A percentile compares a stretch with the other conserved stretches of the same genome.
These are phyloP conservation scores for Agrochola lota DNA, from an alignment of 2,888 invertebrate genomes.

Conservation along the genomic window DNA sequence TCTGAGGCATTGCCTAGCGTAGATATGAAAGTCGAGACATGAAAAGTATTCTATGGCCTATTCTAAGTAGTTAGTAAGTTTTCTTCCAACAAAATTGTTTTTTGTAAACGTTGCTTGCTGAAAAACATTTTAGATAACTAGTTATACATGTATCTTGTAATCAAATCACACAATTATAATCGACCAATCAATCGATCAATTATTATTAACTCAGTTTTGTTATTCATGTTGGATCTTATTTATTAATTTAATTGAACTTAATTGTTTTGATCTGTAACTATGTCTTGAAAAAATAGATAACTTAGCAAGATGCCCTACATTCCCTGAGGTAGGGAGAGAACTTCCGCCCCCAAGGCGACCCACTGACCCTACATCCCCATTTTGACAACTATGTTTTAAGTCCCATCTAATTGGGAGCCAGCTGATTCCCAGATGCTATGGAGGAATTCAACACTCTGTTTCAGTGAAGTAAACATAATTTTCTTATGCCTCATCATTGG, in stretches of 20 bases:
- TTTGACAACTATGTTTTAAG: background rate
- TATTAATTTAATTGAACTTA: background rate
- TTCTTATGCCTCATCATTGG: background rate
- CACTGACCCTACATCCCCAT: background rate
- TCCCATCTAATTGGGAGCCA: background rate
- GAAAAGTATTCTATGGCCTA: background rate
- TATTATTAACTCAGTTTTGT: background rate
- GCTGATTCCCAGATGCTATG: background rate
- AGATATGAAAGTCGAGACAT: background rate
- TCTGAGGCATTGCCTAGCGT: background rate
- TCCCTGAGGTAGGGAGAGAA: too few species aligned
- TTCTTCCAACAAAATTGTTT: background rate
- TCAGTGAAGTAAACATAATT: background rate
- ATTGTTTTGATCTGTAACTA: too few species aligned
- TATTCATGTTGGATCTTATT: background rate
- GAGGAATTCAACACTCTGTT: background rate
- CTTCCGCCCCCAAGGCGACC: too few species aligned
- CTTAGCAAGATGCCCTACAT: background rate
- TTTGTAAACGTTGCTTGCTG: background rate
- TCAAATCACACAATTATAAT: background rate
- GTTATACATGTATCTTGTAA: background rate
- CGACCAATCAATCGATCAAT: too few species aligned
- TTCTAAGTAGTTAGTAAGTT: background rate
- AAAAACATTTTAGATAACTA: too few species aligned
- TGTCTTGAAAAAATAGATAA: background rate